Conservation (phyloP, 1,140 invertebrate genomes). For the Drosophila melanica region DNA sequence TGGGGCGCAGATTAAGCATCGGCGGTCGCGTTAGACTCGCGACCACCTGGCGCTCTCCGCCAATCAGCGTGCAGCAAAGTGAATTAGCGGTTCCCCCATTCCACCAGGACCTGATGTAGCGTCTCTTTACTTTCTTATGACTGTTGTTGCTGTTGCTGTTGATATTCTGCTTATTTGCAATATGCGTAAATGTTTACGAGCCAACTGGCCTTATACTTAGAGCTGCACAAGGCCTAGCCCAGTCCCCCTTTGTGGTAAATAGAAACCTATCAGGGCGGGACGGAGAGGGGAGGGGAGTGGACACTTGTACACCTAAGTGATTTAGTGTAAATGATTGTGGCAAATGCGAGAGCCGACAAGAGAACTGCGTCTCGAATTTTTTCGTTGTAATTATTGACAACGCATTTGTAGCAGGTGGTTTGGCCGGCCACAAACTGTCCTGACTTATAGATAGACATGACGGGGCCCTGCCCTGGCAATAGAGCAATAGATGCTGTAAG, state of each 20-base stretch:
- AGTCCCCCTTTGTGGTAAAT: background rate
- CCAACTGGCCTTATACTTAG: conserved; percentile 19
- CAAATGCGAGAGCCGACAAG: conserved; percentile 54
- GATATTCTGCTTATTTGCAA: conserved; percentile 70
- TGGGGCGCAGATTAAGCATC: conserved; percentile 64
- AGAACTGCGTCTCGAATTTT: conserved; percentile 20
- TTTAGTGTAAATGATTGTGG: conserved; percentile 81
- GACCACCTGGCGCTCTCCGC: conserved; percentile 73
- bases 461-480: conserved; percentile 3
- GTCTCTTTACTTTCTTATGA: conserved; percentile 1
- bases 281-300: background rate
- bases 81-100: conserved; percentile 66
- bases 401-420: conserved; percentile 45
- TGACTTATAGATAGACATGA: conserved; percentile 23
- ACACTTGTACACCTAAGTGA: conserved; percentile 80
- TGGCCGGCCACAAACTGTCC: conserved; percentile 4
- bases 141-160: conserved; percentile 42
- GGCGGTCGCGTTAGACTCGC: conserved; percentile 63
- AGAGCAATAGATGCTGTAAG: conserved; percentile 29
- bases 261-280: too few relatives aligned
- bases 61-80: conserved; percentile 69
- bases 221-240: conserved; percentile 9
- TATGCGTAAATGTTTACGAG: conserved; percentile 79
- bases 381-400: conserved; percentile 55
- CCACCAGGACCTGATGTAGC: conserved; percentile 24